Evolutionary conservation across 2,113 vertebrate species (phyloP), one percentile per base, ranked within the genome.

Genomic region (Hydropotes inermis): DNA sequence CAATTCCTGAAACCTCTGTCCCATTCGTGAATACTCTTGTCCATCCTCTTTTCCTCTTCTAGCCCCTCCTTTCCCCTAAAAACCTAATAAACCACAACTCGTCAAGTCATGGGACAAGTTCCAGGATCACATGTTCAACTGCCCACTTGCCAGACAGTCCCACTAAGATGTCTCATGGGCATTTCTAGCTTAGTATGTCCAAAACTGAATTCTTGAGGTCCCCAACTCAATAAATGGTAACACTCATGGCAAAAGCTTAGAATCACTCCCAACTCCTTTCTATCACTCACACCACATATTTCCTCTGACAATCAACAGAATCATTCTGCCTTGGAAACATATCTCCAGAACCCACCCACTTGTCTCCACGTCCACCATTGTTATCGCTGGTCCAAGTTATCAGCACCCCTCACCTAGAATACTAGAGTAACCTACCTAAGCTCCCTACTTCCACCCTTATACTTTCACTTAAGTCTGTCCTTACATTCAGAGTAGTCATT

Each of bases 1-100:
- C 30, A n/a, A 15, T 74, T 58, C 81, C 74, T 79, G 61, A 89
- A 54, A 95, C 27, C 64, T 93, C 74, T 10, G 27, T 30, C 45
- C 45, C 12, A 45, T 6, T 50, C 61, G 87, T 55, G 19, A 39
- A 76, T 30, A 78, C 50, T 50, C 76, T 91, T 57, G 43, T n/a
- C 43, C 60, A 6, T 91, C 36, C 78, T 90, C 74, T 96, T 78
- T 76, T 96, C 92, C 74, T 91, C 64, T 82, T 93, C 60, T 57
- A 89, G 50, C 27, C 92, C 43, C 58, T 94, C 17, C 64, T 28
- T 76, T 92, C 33, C 74, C 61, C 45, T 55, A 57, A 90, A 89
- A 81, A n/a, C 58, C 43, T 85, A 85, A 50, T 55, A 87, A 96
- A 58, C n/a, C 55, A 64, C 27, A 85, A 45, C 13, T 93, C 45